Evolutionary conservation across 1,140 invertebrate species (phyloP).

Genomic region (Temnothorax longispinosus): DNA sequence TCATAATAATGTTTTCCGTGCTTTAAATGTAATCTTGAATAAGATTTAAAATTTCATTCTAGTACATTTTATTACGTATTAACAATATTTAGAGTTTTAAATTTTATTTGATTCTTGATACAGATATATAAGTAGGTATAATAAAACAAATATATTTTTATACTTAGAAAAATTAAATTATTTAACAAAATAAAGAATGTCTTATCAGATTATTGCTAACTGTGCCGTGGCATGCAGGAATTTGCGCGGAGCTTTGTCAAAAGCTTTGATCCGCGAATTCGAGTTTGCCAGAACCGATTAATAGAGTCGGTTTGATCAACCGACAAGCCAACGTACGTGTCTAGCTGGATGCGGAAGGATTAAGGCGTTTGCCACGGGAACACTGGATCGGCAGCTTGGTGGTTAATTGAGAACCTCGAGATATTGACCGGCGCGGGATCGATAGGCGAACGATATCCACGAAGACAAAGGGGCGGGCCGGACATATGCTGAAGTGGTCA

Average conservation of each 20-base stretch:
- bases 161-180: neutral
- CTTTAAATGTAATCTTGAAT: neutral
- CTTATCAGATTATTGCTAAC: neutral
- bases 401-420: conserved; percentile 55
- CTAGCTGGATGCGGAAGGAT: conserved; percentile 51
- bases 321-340: conserved; percentile 60
- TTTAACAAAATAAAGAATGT: neutral
- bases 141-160: neutral
- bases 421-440: conserved; percentile 46
- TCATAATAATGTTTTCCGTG: neutral
- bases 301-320: conserved; percentile 55
- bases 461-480: conserved; percentile 27
- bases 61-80: neutral
- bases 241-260: neutral
- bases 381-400: conserved; percentile 37
- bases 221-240: neutral
- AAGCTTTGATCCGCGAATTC: conserved; percentile 19
- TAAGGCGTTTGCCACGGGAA: conserved; percentile 56
- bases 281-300: conserved; percentile 47
- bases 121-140: neutral
- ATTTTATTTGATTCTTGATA: neutral
- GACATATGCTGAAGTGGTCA: conserved; percentile 53
- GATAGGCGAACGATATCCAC: conserved; percentile 54
- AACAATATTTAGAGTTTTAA: neutral
- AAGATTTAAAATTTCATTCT: neutral